These are phyloP conservation scores for Phoenoteleia sp. DNA, from an alignment of 2,888 invertebrate species.

Conservation along the genomic window DNA sequence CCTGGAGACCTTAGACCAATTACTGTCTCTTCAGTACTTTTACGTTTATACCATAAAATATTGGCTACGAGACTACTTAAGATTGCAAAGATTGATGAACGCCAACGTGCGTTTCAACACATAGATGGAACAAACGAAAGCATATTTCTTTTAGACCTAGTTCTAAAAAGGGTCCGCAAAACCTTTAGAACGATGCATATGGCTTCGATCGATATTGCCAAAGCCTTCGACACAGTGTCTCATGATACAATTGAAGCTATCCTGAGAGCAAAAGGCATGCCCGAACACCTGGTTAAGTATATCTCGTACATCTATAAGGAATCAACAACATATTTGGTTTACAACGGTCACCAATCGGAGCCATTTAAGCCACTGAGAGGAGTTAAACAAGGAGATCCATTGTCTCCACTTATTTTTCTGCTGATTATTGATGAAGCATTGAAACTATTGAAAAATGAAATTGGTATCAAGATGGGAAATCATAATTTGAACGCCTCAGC, in stretches of 20 bases:
- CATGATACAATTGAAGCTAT: no score
- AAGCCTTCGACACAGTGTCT: no score
- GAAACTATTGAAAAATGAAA: background rate
- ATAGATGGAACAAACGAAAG: background rate
- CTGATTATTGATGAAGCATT: conserved; percentile 28
- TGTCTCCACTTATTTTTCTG: conserved; percentile 40
- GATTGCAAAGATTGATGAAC: background rate
- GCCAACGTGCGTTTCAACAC: background rate
- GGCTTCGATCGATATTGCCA: no score
- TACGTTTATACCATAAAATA: background rate
- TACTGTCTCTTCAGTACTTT: background rate
- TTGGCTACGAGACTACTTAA: background rate
- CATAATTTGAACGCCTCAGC: conserved; percentile 44
- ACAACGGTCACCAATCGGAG: no score
- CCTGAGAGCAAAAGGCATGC: no score
- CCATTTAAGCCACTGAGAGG: conserved; percentile 1
- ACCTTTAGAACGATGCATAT: no score
- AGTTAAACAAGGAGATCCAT: conserved; percentile 49
- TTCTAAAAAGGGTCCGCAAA: background rate
- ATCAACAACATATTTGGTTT: no score
- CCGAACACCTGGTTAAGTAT: no score
- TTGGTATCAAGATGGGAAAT: conserved; percentile 34
- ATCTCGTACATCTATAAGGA: no score
- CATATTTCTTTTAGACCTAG: background rate
- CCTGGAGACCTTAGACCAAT: no score